Evolutionary conservation across 2,888 invertebrate species (phyloP).

Genomic region (Gasteruption jaculator): DNA sequence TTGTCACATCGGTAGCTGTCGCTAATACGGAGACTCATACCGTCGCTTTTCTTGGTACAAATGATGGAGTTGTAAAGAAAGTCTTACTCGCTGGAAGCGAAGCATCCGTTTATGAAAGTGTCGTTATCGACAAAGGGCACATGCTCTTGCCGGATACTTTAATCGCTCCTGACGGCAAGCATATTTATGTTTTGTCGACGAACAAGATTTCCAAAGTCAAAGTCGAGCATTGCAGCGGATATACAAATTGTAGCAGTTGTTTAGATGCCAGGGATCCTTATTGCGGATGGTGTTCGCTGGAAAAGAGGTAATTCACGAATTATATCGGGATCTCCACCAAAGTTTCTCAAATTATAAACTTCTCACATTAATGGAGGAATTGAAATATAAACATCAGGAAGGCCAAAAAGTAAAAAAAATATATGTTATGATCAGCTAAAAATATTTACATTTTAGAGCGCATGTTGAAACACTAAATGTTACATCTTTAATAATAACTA

Average conservation of each 20-base stretch:
- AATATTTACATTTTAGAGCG: too few relatives aligned
- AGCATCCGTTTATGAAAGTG: slow-evolving; percentile 82
- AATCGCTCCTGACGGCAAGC: slow-evolving; percentile 77
- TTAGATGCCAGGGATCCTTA: slow-evolving; percentile 88
- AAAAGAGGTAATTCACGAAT: slow-evolving; percentile 62
- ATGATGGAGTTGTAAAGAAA: slow-evolving; percentile 81
- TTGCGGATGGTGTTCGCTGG: slow-evolving; percentile 93
- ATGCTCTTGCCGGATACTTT: slow-evolving; percentile 82
- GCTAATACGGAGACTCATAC: slow-evolving; percentile 88
- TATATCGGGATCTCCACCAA: too few relatives aligned
- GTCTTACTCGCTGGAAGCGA: slow-evolving; percentile 68
- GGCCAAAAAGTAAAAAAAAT: too few relatives aligned
- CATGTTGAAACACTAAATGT: too few relatives aligned
- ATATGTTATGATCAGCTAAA: too few relatives aligned
- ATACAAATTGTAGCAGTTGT: slow-evolving; percentile 83
- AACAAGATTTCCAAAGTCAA: slow-evolving; percentile 72
- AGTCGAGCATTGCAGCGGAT: slow-evolving; percentile 82
- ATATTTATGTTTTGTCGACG: slow-evolving; percentile 79
- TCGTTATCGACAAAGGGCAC: slow-evolving; percentile 75
- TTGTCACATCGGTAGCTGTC: slow-evolving; percentile 79
- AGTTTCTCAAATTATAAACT: too few relatives aligned
- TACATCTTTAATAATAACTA: too few relatives aligned
- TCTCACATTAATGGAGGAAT: too few relatives aligned
- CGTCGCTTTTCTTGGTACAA: slow-evolving; percentile 90
- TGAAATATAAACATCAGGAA: too few relatives aligned